Evolutionary conservation across 2,113 vertebrate species (phyloP), one percentile per base, ranked within the genome.

Genomic region (Chamaetylas fuelleborni): DNA sequence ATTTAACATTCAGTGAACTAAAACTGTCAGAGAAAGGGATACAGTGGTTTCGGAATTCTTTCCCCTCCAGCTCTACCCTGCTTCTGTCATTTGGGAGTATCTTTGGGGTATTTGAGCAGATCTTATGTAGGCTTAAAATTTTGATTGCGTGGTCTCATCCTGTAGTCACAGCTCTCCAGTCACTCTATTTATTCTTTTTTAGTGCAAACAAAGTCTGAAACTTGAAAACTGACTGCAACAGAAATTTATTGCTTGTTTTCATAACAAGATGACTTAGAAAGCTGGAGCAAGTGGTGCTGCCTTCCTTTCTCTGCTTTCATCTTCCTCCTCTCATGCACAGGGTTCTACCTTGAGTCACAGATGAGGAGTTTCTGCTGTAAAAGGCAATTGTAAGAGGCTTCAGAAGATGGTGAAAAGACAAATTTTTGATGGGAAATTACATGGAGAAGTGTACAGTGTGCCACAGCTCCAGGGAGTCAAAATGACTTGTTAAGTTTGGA

Each of bases 1-100:
- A 85, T 95, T 82, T 90, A 65, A 53, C 53, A 61, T 93, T 53
- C 72, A 82, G 87, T 91, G 81, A 80, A 91, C 74, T 40, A 79
- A 94, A 83, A 89, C 65, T 81, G 61, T 47, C 26, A 16, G 56
- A 51, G 54, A 58, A 31, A 60, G 62, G 62, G 65, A 62, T 60
- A 26, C 7, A 6, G 19, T 25, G 14, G 24, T 8, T 48, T 58
- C 90, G 53, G 66, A 79, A 18, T 3, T 1, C 50, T 78, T 72
- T 88, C 26, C 31, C 65, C 64, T 74, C 62, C 53, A 72, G 70
- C 73, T 51, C 36, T 72, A 2, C 57, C 43, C 53, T 1, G 1
- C 57, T 81, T 25, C 24, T 91, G 73, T 71, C 24, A 4, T 58
- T 72, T 85, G 48, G 70, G 54, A 85, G 29, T 43, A 28, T 74